Base-by-base conservation (phyloP, 2,888 invertebrate genomes). In the Serrognathus titanus region DNA sequence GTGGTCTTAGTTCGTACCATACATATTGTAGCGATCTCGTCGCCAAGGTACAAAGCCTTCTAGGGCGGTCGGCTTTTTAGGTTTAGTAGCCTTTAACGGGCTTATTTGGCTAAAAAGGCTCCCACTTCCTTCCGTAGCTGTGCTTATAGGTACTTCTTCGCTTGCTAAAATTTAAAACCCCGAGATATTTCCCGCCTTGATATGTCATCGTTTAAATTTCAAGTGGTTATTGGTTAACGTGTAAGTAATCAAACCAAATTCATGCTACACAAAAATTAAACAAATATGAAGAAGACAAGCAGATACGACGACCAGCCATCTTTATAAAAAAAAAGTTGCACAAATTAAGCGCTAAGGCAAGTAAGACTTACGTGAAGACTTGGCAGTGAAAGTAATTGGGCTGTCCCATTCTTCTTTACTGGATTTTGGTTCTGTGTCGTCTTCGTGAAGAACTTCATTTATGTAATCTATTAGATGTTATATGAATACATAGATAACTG, bases 311-410 rank as follows among this genome's bases (percentile, higher is more conserved):
- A 56, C 40, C 56, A 56, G 56, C 56, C 56, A 51, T 9, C 50
- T 55, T n/a, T 41, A 50, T 51, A 31, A 47, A 47, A 40, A 11
- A 24, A 11, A 37, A 37, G 9, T 55, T 11, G 16, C 43, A 13
- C 13, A 13, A 24, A 20, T 48, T 48, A 36, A 48, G 35, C 36
- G 3, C 2, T 50, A 8, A 37, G 6, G 6, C 40, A 8, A 10
- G 6, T 46, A 8, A 41, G 71, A 86, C 88, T 88, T 87, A 92
- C 92, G 90, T 79, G 88, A 89, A 76, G 90, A 88, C 81, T 91
- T 89, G 60, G 92, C 94, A 69, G 92, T 93, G 76, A 94, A 94
- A 63, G 90, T 93, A 67, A 94, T 91, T 71, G 92, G 92, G 78
- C 89, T 89, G 75, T 93, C 92, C 86, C 87, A 86, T 71, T 92